Evolutionary conservation across 2,888 invertebrate genomes (phyloP), one percentile per base, ranked within the genome.

Genomic region (Erebia ligea): DNA sequence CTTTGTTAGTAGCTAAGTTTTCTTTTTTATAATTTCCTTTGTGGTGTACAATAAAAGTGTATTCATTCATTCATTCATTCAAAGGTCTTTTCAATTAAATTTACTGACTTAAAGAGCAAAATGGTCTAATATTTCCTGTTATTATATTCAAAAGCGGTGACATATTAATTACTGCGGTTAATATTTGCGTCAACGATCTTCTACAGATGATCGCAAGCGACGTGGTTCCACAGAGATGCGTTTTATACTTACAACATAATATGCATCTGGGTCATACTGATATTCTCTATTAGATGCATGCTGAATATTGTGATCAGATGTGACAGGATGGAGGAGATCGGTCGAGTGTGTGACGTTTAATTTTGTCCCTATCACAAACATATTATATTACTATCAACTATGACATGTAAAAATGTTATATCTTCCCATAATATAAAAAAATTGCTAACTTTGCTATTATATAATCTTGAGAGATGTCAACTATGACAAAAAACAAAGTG

Each of bases 231-330:
- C 65, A 68, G 45, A 65, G 54, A 67, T 45, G 57, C 72, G 61
- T 68, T 68, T 64, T 42, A 68, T 34, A 34, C 34, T 34, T 25
- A 25, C 0, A 34, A 34, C 66, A 69, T 70, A 68, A 42, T 57
- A 74, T 73, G 75, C 67, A 77, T 72, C 58, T 76, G 56, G 76
- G 75, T 75, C 73, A 69, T 59, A 67, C 67, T 61, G 54, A 62
- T 56, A 65, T 54, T 65, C 52, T 68, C 56, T 64, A 64, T 67
- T 66, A 40, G 59, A 73, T 62, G 71, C 68, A 73, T 63, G 52
- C 68, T 67, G 48, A 15, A 62, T 71, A 67, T 17, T 17, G 61
- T 69, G 66, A 73, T 73, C 61, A 62, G 19, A 72, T 64, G 67
- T 63, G 74, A 68, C 74, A 54, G 69, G 65, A 70, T 21, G 15